Evolutionary conservation across 2,797 vertebrate genomes (phyloP), one percentile per base, ranked within the genome.

Genomic region (Myoxocephalus aenaeus): DNA sequence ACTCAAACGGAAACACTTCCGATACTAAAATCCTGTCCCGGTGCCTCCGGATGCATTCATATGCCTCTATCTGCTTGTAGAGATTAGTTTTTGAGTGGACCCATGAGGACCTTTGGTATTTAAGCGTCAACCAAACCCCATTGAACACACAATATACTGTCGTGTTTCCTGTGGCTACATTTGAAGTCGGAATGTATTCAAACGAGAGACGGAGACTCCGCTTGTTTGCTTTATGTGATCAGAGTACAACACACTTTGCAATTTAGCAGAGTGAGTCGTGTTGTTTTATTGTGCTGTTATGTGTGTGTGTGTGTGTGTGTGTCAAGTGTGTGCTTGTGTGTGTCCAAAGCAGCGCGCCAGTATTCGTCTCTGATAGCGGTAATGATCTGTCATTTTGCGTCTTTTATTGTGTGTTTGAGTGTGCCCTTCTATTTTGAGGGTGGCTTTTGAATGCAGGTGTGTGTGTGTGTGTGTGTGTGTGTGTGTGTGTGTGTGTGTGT

Each of bases 331-430:
- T 71, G 2, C 40, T 27, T 27, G 29, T 46, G 44, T 58, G 71
- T 65, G 67, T 64, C 32, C 36, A 46, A 65, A 70, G 42, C 46
- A 46, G 8, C 36, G 50, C 48, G 50, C 27, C 7, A 11, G 48
- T 32, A 66, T 72, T 51, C 65, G 58, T 51, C 36, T 54, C 20
- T 77, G 79, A 87, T 80, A 78, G 79, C 44, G 5, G 38, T 22
- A 50, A 42, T 51, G 72, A 81, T 77, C 75, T 72, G 66, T 79
- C 77, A 38, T 70, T 68, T 73, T 62, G 29, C 42, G 38, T 42
- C 65, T 27, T 63, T 57, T 17, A 12, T 57, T 27, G 66, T 61
- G 54, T 70, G 69, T 72, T 44, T 38, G 27, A 62, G 40, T 68
- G 70, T 25, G 18, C n/a, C 15, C 2, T 44, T 58, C 27, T 65